Evolutionary conservation across 2,797 vertebrate species (phyloP), one percentile per base, ranked within the genome.

Genomic region (Buceros bicornis): DNA sequence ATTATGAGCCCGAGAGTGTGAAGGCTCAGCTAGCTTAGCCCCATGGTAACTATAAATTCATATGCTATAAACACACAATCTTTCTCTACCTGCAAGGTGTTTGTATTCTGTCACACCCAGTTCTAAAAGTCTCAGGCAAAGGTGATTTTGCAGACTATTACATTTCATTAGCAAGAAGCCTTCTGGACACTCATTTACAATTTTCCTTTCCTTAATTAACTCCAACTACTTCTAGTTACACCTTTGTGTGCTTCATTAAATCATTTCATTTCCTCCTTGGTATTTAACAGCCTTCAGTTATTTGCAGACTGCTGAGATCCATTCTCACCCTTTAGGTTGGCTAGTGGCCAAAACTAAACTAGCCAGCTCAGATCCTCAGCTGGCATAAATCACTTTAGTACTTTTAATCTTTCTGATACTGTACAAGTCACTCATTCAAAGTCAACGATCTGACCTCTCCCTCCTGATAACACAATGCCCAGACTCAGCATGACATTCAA

Each of bases 251-350:
- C 93, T 91, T 84, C 95, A 93, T 90, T 92, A 93, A 94, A 92
- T 94, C 79, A 88, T 95, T 95, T 95, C n/a, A 77, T 93, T 95
- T 95, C 90, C 94, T 96, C 87, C 91, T 88, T 88, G 90, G 58
- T 90, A 54, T 86, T 93, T 95, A 94, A 96, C 69, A 94, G 72
- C 85, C 88, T 86, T 79, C 80, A 81, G 82, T 74, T 91, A 95
- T 86, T 91, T 95, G 88, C 85, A 88, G 87, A 74, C 76, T 24
- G 11, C 93, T 94, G 88, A 92, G 82, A 57, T 79, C 65, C 22
- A 17, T 80, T 94, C 80, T 90, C 65, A 91, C 29, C 79, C 94
- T 95, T 95, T 83, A 73, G 76, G 72, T 81, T 95, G 91, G 95
- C 94, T 58, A 65, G 37, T 91, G 35, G 80, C 95, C 93, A 96